Evolutionary conservation across 2,113 vertebrate species (phyloP), one percentile per base, ranked within the genome.

Genomic region (Podiceps cristatus): DNA sequence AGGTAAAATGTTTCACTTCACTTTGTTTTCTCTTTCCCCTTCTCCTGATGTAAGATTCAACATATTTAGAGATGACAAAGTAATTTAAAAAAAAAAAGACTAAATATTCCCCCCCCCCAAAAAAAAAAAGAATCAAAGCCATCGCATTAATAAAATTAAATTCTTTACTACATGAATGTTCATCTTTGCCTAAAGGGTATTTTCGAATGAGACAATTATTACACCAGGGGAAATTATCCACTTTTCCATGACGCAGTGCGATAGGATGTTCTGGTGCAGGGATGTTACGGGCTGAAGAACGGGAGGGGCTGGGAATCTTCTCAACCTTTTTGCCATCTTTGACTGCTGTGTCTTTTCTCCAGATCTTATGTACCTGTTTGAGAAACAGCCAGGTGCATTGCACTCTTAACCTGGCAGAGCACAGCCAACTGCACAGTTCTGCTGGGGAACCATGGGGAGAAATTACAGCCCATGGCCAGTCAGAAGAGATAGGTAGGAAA

Each of bases 181-280:
- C 64, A 91, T 25, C n/a, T 86, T 87, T 85, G 73, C 44, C 73
- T 85, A 75, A 84, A 67, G 29, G 33, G 8, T 78, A 33, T 78
- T 91, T 84, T 75, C 5, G 5, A 89, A 89, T 55, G 27, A 84
- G 29, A 66, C 49, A 81, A 31, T 71, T 71, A 87, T 59, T 78
- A 63, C 28, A 55, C 13, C 9, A 37, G 47, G 52, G 88, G 87
- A 87, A 90, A 84, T 59, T 2, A 47, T 31, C 44, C 6, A 74
- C 35, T 81, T 92, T 77, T 76, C 62, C 45, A 13, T 77, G 55
- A 62, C 1, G 4, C 24, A 52, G 35, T 64, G 68, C 1, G 10
- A 49, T 44, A 60, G 13, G 58, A 56, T 69, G 20, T 11, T 64
- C 59, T 80, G 31, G 10, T 78, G 44, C 10, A 33, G 40, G 18